Base-by-base conservation (phyloP, 2,113 vertebrate genomes). In the Cromileptes altivelis region DNA sequence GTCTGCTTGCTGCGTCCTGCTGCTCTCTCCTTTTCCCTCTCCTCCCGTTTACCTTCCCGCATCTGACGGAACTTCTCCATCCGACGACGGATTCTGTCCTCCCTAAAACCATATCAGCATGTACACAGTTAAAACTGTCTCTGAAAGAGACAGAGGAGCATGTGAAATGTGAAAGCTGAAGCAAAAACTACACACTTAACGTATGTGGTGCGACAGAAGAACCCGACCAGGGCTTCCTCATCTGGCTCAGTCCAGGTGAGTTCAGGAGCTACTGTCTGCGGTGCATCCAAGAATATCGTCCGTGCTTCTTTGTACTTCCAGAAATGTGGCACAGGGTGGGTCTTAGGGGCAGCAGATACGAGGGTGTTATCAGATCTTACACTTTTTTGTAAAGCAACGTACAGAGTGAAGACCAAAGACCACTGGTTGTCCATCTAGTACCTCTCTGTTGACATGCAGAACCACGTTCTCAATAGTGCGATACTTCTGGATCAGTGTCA, bases 241-340 rank as follows among this genome's bases (percentile, higher is more conserved):
- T 97, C 93, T 0, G 94, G 95, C 49, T 96, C 94, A 0, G 19
- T 80, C 96, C 96, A 97, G 27, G 53, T 62, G 37, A 97, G 89
- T 7, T 88, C 64, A 7, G 88, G 82, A 1, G 55, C 53, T 1
- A 42, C 50, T 0, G 65, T 70, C 53, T 85, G 75, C n/a, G 86
- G 84, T 0, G 80, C 64, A 17, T 94, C 82, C 82, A 96, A 84
- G 85, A 97, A 97, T 33, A 97, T 90, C n/a, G 63, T 79, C 10
- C 95, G 93, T 0, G 95, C 95, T 57, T 95, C 93, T 58, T 92
- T 63, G 81, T 94, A 96, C 57, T 90, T 83, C 95, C 96, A 97
- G 2, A 45, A 64, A 21, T 58, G 4, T 21, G 96, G 96, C 12
- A 95, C 82, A 0, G 91, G 93, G 61, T 97, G 88, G 4, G 92